Base-by-base conservation (phyloP, 2,888 invertebrate genomes). In the Phymatocera aterrima region DNA sequence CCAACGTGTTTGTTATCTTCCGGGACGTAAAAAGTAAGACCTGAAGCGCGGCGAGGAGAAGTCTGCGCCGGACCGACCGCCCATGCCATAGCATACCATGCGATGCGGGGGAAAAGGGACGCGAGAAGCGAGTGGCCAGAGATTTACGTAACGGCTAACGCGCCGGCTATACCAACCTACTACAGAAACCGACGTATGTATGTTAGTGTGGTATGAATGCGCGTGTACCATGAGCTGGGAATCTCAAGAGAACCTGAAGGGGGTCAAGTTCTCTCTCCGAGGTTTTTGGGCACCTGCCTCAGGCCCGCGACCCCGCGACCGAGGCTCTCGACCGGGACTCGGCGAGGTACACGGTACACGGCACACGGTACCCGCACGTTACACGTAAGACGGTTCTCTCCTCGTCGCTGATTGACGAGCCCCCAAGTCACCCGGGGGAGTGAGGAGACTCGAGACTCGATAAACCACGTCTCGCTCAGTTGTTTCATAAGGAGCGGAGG, bases 351-450 rank as follows among this genome's bases (percentile, higher is more conserved):
- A n/a, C n/a, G n/a, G n/a, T n/a, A n/a, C n/a, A n/a, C n/a, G n/a
- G n/a, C n/a, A n/a, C n/a, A n/a, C n/a, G n/a, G n/a, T n/a, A n/a
- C n/a, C n/a, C n/a, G n/a, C n/a, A n/a, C n/a, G n/a, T n/a, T n/a
- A 80, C 80, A 83, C 80, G 34, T 28, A 31, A 60, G 37, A 65
- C 37, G 83, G 84, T 83, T 85, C 84, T 83, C 83, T 34, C 40
- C 57, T 10, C 72, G 8, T 64, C 72, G 85, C 87, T 89, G 89
- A 89, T 89, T 90, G 90, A 89, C 89, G 89, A 89, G 88, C 86
- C 80, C 81, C 83, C 78, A 83, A 87, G 87, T 87, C 87, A 85
- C 85, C 57, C 81, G 82, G 82, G 82, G 83, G 85, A 84, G 83
- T 81, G 78, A 81, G 87, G 72, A 51, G 72, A 75, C 60, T 60